Evolutionary conservation across 2,888 invertebrate genomes (phyloP).

Genomic region (Drosophila quasianomalipes): DNA sequence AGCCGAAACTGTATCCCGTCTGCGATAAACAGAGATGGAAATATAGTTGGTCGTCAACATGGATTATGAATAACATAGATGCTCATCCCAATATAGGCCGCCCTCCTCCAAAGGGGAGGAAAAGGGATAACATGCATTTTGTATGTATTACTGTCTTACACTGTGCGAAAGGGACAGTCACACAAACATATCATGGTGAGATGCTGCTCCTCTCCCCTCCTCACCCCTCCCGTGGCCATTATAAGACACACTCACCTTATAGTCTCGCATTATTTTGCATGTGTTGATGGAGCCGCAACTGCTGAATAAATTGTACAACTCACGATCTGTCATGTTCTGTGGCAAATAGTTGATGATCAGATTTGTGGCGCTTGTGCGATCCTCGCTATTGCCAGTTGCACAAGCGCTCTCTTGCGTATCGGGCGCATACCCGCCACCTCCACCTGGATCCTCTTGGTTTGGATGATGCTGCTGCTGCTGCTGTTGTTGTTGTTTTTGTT

Average conservation of each 20-base stretch:
- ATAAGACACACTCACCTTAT: conserved; percentile 87
- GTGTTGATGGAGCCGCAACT: conserved; percentile 95
- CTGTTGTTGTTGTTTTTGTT: conserved; percentile 21
- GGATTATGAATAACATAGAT: not conserved
- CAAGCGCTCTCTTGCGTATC: conserved; percentile 2
- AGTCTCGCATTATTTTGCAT: conserved; percentile 96
- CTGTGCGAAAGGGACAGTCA: conserved; percentile 44
- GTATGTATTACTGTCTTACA: conserved; percentile 34
- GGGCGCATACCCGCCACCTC: not conserved
- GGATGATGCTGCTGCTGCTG: conserved; percentile 26
- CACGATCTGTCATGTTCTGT: conserved; percentile 96
- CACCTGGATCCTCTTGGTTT: conserved; percentile 7
- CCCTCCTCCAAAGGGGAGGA: not conserved
- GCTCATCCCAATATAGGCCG: not conserved
- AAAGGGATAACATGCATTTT: conserved; percentile 7
- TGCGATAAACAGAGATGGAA: conserved; percentile 77
- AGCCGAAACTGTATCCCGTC: conserved; percentile 98
- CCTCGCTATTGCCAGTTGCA: conserved; percentile 40
- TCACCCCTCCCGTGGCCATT: not conserved
- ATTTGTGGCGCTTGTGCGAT: conserved; percentile 88
- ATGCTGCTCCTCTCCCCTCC: not conserved
- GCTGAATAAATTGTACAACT: conserved; percentile 94
- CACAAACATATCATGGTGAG: not conserved
- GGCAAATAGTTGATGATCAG: conserved; percentile 98
- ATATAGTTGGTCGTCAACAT: not conserved